phyloP scores from a whole-genome alignment of 1,140 invertebrate species.

The Drosophila mayri region DNA sequence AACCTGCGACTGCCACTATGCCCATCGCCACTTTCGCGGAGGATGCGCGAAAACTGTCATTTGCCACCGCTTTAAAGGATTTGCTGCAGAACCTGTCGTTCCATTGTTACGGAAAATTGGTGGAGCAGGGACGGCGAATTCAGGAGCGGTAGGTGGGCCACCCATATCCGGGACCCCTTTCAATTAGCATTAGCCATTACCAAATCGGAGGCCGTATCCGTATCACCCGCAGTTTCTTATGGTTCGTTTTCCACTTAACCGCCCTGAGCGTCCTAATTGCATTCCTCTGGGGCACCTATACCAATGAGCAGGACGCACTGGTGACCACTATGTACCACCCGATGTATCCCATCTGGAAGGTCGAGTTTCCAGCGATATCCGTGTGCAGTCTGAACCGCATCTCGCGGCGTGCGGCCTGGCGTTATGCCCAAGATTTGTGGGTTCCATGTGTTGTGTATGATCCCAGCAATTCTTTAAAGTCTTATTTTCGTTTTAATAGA shows the following conservation, averaged over 20 bases:
- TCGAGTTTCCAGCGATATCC: conserved; percentile 87
- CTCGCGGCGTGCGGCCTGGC: conserved; percentile 84
- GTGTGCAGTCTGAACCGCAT: conserved; percentile 87
- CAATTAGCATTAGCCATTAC: conserved; percentile 60
- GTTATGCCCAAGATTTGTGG: conserved; percentile 86
- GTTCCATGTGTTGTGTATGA: neutral
- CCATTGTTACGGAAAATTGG: conserved; percentile 84
- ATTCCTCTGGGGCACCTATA: conserved; percentile 85
- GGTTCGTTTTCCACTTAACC: conserved; percentile 85
- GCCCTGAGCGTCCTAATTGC: conserved; percentile 85
- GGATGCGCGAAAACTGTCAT: conserved; percentile 71
- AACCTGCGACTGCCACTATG: conserved; percentile 2
- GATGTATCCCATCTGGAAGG: conserved; percentile 86
- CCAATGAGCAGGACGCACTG: conserved; percentile 85
- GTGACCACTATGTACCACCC: conserved; percentile 87
- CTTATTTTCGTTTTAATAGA: conserved; percentile 17
- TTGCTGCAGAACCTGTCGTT: conserved; percentile 81
- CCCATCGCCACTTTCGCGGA: conserved; percentile 31
- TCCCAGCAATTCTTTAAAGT: neutral
- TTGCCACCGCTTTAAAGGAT: conserved; percentile 77
- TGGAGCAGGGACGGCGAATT: conserved; percentile 68
- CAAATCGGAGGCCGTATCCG: conserved; percentile 20
- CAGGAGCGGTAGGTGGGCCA: conserved; percentile 69
- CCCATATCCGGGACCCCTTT: conserved; percentile 30
- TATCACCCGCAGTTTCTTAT: conserved; percentile 85